Conservation (phyloP, 2,113 vertebrate species). For the Salvator merianae region DNA sequence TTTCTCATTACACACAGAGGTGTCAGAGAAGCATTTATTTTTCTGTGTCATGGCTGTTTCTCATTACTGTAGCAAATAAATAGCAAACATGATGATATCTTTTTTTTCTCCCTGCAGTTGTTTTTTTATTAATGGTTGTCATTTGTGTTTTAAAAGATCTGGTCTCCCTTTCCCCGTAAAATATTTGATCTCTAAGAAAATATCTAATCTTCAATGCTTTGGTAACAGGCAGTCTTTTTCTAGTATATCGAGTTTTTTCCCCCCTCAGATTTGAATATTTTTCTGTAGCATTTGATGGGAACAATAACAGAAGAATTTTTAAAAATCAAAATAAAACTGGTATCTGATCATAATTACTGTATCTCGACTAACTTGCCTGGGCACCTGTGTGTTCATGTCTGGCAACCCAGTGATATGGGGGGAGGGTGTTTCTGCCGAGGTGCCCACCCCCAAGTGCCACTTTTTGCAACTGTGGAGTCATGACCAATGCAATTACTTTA, state of each 20-base stretch:
- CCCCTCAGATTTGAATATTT: background rate
- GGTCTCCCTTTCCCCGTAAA: background rate
- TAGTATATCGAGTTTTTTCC: accelerated
- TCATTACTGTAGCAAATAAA: background rate
- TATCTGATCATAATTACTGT: too few species aligned
- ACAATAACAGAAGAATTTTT: too few species aligned
- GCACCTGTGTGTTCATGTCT: too few species aligned
- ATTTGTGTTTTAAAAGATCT: background rate
- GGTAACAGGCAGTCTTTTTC: background rate
- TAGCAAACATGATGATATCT: background rate
- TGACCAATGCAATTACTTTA: background rate
- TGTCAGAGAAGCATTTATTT: background rate
- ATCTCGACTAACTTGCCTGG: too few species aligned
- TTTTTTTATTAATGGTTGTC: background rate
- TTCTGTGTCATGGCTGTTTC: background rate
- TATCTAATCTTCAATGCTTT: background rate
- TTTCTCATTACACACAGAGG: background rate
- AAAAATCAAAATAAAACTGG: too few species aligned
- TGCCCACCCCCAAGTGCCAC: too few species aligned
- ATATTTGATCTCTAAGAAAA: background rate
- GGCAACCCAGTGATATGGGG: too few species aligned
- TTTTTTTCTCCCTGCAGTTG: background rate
- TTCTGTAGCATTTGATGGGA: background rate
- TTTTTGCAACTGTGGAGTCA: too few species aligned
- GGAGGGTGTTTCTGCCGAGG: too few species aligned